Evolutionary conservation across 2,113 vertebrate species (phyloP), one percentile per base, ranked within the genome.

Genomic region (Lethenteron reissneri): DNA sequence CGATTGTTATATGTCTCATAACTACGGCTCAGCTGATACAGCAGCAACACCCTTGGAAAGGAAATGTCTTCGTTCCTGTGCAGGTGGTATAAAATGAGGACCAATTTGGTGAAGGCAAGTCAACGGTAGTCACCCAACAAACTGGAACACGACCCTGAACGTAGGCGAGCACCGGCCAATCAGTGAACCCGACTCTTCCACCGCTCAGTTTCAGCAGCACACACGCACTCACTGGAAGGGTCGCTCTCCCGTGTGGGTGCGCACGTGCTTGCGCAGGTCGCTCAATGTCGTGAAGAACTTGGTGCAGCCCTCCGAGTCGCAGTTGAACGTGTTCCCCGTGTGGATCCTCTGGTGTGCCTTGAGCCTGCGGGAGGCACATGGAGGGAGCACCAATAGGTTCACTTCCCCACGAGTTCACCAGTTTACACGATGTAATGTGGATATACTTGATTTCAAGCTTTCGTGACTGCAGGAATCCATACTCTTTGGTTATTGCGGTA

Each of bases 281-380:
- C 94, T 99, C 81, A 95, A 92, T 15, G 94, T 99, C 69, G 94
- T 97, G 79, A 99, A 99, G 85, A 95, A 99, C 79, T 99, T 99
- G 78, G 88, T 94, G 85, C 94, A 99, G 81, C 94, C 94, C 79
- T 97, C 88, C 3, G 91, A 92, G 83, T 96, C 92, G 86, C 94
- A 99, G 87, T 99, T 99, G 83, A 99, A 99, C 1, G 94, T 99
- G 79, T 99, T 96, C 78, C 94, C 94, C 71, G 94, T 99, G 85
- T 99, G 94, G 79, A 99, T 87, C 79, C 94, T 87, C 83, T 97
- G 89, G 82, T 99, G 92, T 80, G 92, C 94, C 85, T 96, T 99
- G 78, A 97, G 82, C 80, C 94, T 97, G 80, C 70, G 58, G 76
- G 83, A 72, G 79, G 74, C 70, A 9, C 25, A 25, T 68, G 60